Evolutionary conservation across 2,797 vertebrate genomes (phyloP), one percentile per base, ranked within the genome.

Genomic region (Orientallactaga sibirica): DNA sequence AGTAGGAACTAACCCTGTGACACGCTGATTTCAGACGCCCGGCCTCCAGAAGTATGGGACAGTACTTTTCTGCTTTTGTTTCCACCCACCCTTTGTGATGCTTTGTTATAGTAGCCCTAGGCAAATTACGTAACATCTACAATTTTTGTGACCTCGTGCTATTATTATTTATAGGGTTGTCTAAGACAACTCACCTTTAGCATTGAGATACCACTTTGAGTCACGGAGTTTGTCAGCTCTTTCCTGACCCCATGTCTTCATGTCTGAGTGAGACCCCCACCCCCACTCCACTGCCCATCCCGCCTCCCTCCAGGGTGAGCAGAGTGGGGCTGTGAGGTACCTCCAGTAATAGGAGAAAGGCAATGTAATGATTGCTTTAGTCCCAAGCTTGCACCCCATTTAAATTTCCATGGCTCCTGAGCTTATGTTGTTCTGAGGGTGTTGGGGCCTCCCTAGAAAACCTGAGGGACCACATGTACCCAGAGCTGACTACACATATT

Each of bases 311-410:
- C 52, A 11, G 5, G 24, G 1, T 70, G 76, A 43, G 25, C 3
- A 0, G n/a, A 33, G 1, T 64, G 20, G 67, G 18, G 10, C 3
- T 14, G 11, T 0, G 7, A 43, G 43, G 12, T 15, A 11, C 41
- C n/a, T 71, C 29, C 15, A 33, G 16, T 7, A 9, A 70, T 2
- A 37, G 41, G 33, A 12, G 64, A 41, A 86, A 12, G 41, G 9
- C 5, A 64, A n/a, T 12, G 7, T 8, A 48, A 29, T 15, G 52
- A 12, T 27, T 48, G 41, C n/a, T 18, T 25, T 37, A 37, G 29
- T n/a, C 6, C 12, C 74, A 9, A 33, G 58, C 41, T 33, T 43
- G 29, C 3, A 7, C 15, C 67, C 15, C 27, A 64, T 55, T 11
- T 14, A 52, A 29, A 81, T 74, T 22, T 33, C 74, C 58, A 77